Evolutionary conservation across 2,113 vertebrate species (phyloP), one percentile per base, ranked within the genome.

Genomic region (Uria aalge): DNA sequence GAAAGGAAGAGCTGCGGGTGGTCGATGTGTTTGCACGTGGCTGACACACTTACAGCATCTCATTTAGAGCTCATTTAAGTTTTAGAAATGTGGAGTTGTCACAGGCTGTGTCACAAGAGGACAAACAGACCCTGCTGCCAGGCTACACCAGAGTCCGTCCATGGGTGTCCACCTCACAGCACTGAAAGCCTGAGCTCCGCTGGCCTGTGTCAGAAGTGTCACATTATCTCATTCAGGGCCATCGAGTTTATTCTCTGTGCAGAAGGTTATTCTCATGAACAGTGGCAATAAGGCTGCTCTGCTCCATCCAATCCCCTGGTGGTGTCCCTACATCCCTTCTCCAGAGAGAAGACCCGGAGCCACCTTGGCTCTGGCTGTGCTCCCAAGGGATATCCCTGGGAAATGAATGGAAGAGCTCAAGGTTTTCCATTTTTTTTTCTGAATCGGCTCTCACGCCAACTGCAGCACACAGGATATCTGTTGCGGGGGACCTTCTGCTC

Each of bases 281-380:
- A 48, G 29, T 8, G 26, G 32, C 59, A 52, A 5, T 30, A 48
- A 73, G 30, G 27, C 47, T 79, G 29, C 41, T 19, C 30, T 77
- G 64, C 38, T 56, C 47, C 38, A 34, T 29, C 47, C 81, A 11
- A 4, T 41, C 48, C 43, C 16, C 29, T 26, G 24, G 6, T 23
- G 27, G 10, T 29, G 8, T 60, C 32, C 16, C 22, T n/a, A 0
- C 22, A 16, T 9, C 55, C 36, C 21, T 48, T 22, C 4, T 63
- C 43, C 12, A 4, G 27, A 62, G 48, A 40, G 30, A 29, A 71
- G 41, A 11, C 50, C 18, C 38, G 27, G 41, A 86, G 47, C 32
- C 41, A 18, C 26, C 22, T n/a, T 34, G 50, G 7, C 1, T 2
- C 11, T 5, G 8, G 12, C 23, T 1, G 0, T 4, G 7, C 2